Percentiles rank a stretch among this genome's conserved stretches.
phyloP scores from a whole-genome alignment of 2,797 vertebrate species.

The Aeoliscus strigatus region DNA sequence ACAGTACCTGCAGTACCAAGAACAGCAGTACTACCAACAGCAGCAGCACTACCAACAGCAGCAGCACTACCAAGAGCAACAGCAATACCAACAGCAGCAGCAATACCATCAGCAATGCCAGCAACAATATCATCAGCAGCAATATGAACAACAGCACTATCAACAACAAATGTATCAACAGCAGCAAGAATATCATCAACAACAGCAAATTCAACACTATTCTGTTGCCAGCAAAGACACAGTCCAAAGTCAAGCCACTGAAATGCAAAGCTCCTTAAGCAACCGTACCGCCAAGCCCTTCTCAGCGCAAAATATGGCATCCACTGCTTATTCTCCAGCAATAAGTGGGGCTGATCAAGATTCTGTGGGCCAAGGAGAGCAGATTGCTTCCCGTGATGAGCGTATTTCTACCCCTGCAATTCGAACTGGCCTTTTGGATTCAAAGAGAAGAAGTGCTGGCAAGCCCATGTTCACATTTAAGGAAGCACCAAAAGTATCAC shows the following conservation, averaged over 20 bases:
- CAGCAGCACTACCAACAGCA: constrained; percentile 60
- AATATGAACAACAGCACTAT: constrained; percentile 62
- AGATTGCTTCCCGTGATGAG: constrained; percentile 93
- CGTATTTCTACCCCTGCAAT: constrained; percentile 92
- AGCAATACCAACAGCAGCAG: constrained; percentile 51
- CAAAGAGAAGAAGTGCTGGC: constrained; percentile 74
- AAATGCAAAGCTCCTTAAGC: constrained; percentile 67
- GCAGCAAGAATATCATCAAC: constrained; percentile 62
- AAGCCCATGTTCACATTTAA: constrained; percentile 98
- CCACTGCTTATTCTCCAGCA: constrained; percentile 73
- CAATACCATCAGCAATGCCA: constrained; percentile 54
- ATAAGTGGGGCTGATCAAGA: constrained; percentile 77
- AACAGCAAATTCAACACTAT: constrained; percentile 71
- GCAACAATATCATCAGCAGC: constrained; percentile 61
- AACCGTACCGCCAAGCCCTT: constrained; percentile 91
- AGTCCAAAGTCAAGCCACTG: constrained; percentile 71
- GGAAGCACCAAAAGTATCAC: constrained; percentile 87
- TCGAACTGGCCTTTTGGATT: constrained; percentile 87
- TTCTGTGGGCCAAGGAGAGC: constrained; percentile 77
- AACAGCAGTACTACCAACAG: constrained; percentile 69
- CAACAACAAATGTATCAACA: constrained; percentile 66
- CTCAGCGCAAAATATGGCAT: constrained; percentile 68
- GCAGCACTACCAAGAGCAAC: constrained; percentile 42
- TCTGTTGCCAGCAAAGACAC: constrained; percentile 80
- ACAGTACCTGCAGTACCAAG: constrained; percentile 65